phyloP scores from a whole-genome alignment of 2,113 vertebrate species.

The Oophaga pumilio region DNA sequence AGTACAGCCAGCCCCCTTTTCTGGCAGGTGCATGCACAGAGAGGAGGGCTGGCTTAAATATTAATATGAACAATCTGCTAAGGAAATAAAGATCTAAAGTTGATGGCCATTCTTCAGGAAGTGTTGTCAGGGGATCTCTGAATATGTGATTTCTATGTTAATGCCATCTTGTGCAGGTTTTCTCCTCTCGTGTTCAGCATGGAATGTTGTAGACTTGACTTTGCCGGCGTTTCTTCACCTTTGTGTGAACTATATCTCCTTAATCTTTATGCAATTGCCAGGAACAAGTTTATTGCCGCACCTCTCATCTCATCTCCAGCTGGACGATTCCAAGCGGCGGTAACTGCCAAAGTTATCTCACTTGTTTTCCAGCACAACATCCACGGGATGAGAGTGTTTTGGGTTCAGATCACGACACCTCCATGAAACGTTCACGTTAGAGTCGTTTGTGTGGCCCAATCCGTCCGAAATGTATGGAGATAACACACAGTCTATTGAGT shows the following conservation, averaged over 20 bases:
- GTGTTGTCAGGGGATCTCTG: background rate
- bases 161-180: background rate
- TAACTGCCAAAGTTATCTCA: constrained; percentile 40
- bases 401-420: background rate
- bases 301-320: constrained; percentile 23
- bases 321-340: constrained; percentile 12
- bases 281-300: constrained; percentile 41
- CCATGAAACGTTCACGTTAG: background rate
- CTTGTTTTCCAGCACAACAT: constrained; percentile 42
- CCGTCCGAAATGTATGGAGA: background rate
- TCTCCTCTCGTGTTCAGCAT: background rate
- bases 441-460: background rate
- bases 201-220: constrained; percentile 7
- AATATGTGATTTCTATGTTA: background rate
- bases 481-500: background rate
- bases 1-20: too few species aligned
- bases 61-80: too few species aligned
- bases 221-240: constrained; percentile 36
- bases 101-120: background rate
- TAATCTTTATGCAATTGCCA: constrained; percentile 1
- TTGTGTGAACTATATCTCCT: constrained; percentile 47
- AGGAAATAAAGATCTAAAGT: too few species aligned
- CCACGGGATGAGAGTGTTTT: background rate
- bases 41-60: too few species aligned
- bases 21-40: too few species aligned